These are phyloP conservation scores for mouse (Mus musculus) DNA, from an alignment of 2,113 vertebrate genomes.

Conservation along the genomic window GRCm39 chr7:81350001-81350500, in stretches of 20 bases:
- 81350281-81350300: neutral
- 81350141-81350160: neutral
- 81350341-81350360: neutral
- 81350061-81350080: neutral
- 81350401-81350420: slow-evolving; percentile 6
- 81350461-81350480: neutral
- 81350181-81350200: neutral
- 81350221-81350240: neutral
- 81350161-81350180: neutral
- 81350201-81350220: neutral
- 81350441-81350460: neutral
- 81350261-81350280: neutral
- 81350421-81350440: neutral
- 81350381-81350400: neutral
- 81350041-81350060: neutral
- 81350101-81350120: neutral
- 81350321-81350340: neutral
- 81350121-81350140: neutral
- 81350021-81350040: neutral
- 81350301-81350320: neutral
- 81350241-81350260: neutral
- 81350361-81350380: no score
- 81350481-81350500: neutral
- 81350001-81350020: no score
- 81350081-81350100: no score